These are phyloP conservation scores for Platycheirus rosarum DNA, from an alignment of 2,888 invertebrate genomes.

Conservation along the genomic window DNA sequence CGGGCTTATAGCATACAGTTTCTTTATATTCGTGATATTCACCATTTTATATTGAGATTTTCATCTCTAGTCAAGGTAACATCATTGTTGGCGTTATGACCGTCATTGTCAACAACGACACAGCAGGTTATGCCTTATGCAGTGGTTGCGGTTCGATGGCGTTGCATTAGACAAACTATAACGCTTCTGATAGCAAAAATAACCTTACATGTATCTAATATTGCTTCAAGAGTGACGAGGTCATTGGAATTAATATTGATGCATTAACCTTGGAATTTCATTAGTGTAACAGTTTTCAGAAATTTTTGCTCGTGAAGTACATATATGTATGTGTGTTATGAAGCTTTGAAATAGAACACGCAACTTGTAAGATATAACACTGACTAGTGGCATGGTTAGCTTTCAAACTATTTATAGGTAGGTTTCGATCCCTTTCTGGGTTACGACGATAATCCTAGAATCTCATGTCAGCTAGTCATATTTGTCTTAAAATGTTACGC, in stretches of 20 bases:
- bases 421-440: no score
- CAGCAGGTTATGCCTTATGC: no score
- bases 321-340: no score
- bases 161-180: conserved; percentile 54
- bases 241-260: conserved; percentile 72
- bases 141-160: conserved; percentile 42
- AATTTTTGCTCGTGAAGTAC: no score
- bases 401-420: no score
- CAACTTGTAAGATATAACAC: no score
- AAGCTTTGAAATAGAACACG: no score
- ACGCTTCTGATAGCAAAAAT: conserved; percentile 20
- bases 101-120: conserved; percentile 7
- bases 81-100: conserved; percentile 32
- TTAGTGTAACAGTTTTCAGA: no score
- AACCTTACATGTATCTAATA: not conserved
- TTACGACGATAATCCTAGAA: no score
- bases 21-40: conserved; percentile 47
- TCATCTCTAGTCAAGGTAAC: conserved; percentile 59
- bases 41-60: conserved; percentile 59
- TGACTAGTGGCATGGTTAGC: no score
- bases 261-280: conserved; percentile 62
- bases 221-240: conserved; percentile 44
- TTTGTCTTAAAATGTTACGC: no score
- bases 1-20: conserved; percentile 42
- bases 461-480: no score